phyloP scores from a whole-genome alignment of 2,888 invertebrate species.

The Lutraria lutraria region DNA sequence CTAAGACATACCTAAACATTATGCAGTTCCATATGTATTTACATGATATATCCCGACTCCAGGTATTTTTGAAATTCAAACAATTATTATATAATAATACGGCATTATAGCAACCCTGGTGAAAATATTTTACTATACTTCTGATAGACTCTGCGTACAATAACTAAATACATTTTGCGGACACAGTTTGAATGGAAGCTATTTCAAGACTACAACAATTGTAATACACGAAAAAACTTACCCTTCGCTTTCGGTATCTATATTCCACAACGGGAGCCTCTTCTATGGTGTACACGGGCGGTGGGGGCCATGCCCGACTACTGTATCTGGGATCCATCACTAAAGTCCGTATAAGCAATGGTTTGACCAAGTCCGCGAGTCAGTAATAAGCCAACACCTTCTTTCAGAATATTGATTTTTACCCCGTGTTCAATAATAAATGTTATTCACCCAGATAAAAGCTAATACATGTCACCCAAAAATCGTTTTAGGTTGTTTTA shows the following conservation, averaged over 20 bases:
- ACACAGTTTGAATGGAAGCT: no score
- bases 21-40: no score
- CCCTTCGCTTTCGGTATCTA: conserved; percentile 16
- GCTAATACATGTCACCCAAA: not conserved
- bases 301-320: conserved; percentile 7
- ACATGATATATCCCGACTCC: no score
- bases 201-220: not conserved
- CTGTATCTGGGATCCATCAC: conserved; percentile 9
- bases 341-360: no score
- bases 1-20: no score
- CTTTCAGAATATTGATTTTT: not conserved
- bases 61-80: no score
- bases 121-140: no score
- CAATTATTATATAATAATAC: no score
- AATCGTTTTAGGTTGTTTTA: not conserved
- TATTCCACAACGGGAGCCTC: conserved; percentile 20
- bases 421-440: not conserved
- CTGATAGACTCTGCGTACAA: no score
- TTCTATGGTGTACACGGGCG: conserved; percentile 30
- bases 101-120: no score
- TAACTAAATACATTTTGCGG: no score
- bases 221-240: not conserved
- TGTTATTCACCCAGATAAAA: not conserved
- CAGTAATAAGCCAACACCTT: not conserved
- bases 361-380: no score